These are phyloP conservation scores for Triops cancriformis DNA, from an alignment of 1,140 invertebrate species.

Conservation along the genomic window DNA sequence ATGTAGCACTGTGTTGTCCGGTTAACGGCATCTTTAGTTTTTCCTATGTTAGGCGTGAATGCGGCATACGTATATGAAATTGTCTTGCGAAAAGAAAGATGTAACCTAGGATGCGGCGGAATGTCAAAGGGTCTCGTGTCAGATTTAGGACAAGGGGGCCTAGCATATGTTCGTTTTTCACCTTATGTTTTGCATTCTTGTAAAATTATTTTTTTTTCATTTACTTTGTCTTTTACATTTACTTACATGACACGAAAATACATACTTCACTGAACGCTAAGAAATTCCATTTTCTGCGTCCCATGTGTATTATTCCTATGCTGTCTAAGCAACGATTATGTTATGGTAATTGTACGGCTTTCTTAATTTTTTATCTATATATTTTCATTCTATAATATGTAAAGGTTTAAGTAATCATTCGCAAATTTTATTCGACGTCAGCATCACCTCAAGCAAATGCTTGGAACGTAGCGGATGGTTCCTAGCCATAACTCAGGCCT, in stretches of 20 bases:
- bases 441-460: too few relatives aligned
- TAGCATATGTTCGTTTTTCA: constrained; percentile 18
- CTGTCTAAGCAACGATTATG: too few relatives aligned
- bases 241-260: constrained; percentile 14
- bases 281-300: background rate
- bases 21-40: constrained; percentile 15
- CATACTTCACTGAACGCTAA: background rate
- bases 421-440: too few relatives aligned
- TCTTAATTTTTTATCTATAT: background rate
- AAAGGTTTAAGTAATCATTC: too few relatives aligned
- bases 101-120: background rate
- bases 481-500: too few relatives aligned
- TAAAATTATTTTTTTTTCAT: background rate
- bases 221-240: constrained; percentile 15
- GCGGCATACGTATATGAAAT: background rate
- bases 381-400: too few relatives aligned
- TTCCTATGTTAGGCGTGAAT: constrained; percentile 13
- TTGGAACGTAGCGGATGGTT: too few relatives aligned
- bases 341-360: background rate
- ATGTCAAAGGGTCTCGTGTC: constrained; percentile 1
- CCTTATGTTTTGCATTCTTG: constrained; percentile 1
- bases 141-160: constrained; percentile 15
- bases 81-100: background rate
- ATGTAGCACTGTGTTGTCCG: background rate
- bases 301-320: too few relatives aligned